phyloP scores from a whole-genome alignment of 2,797 vertebrate species.

The Enteromius radiatus region DNA sequence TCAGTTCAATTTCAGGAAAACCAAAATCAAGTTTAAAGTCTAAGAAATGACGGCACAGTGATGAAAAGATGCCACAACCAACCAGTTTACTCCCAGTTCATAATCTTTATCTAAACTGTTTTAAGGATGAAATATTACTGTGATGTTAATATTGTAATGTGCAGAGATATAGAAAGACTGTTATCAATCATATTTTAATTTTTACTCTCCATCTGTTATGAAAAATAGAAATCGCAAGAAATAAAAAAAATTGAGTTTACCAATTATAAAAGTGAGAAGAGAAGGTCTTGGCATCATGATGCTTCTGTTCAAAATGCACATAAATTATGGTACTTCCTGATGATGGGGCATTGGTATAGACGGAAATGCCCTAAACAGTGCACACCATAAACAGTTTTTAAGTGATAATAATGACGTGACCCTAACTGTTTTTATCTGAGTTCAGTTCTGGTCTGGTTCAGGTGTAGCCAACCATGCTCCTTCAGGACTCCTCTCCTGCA shows the following conservation, averaged over 20 bases:
- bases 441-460: background rate
- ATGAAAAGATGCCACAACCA: background rate
- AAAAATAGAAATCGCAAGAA: background rate
- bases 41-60: background rate
- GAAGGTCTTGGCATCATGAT: background rate
- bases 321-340: background rate
- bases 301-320: background rate
- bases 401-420: background rate
- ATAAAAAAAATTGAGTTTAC: slow-evolving; percentile 4
- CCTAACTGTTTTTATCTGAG: background rate
- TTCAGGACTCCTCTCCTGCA: background rate
- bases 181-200: background rate
- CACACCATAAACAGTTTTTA: background rate
- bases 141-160: background rate
- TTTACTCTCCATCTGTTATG: background rate
- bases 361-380: background rate
- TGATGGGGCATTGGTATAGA: background rate
- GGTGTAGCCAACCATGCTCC: background rate
- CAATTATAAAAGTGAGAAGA: slow-evolving; percentile 13
- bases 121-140: background rate
- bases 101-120: background rate
- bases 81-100: background rate
- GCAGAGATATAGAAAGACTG: background rate
- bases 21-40: background rate
- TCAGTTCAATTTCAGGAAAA: background rate